Base-by-base conservation (phyloP, 2,113 vertebrate species). In the Noturus placidus region DNA sequence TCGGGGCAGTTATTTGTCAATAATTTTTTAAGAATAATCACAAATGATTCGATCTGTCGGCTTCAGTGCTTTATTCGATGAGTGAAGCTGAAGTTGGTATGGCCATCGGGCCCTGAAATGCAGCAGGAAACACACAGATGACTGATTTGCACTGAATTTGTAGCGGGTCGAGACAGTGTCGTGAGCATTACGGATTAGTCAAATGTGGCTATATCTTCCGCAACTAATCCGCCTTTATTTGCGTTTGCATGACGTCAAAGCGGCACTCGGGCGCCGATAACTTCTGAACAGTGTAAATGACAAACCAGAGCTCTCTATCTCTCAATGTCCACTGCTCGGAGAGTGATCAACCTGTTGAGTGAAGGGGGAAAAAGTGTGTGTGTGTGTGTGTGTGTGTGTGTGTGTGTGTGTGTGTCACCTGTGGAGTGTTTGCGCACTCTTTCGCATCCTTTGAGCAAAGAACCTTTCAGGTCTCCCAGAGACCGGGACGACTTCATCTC, bases 401-500 rank as follows among this genome's bases (percentile, higher is more conserved):
- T 78, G 84, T 76, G 67, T 13, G 33, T 77, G 72, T 65, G 56
- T 78, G 72, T 57, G 57, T 92, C 79, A 97, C 97, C 97, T 93
- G 97, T 97, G 0, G 97, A 97, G 91, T 96, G 96, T 89, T 97
- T 98, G 91, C 97, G 96, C 0, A 96, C 96, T 89, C 96, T 95
- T 92, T 97, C 97, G 0, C 94, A 95, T 86, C 96, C 96, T 82
- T 97, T 97, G 87, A 96, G 97, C 90, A 96, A 91, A 54, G 97
- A 97, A 20, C 96, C 96, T 94, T 97, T 96, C 87, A 98, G 94
- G 87, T 98, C 97, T 25, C 97, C 97, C 91, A 97, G 95, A 17
- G 97, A 98, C 74, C 96, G 96, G 30, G 97, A 97, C 74, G 97
- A 96, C 89, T 93, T 96, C 96, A 97, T 97, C 90, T 98, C 97